Evolutionary conservation across 2,113 vertebrate species (phyloP).

Genomic region (Acinonyx jubatus): DNA sequence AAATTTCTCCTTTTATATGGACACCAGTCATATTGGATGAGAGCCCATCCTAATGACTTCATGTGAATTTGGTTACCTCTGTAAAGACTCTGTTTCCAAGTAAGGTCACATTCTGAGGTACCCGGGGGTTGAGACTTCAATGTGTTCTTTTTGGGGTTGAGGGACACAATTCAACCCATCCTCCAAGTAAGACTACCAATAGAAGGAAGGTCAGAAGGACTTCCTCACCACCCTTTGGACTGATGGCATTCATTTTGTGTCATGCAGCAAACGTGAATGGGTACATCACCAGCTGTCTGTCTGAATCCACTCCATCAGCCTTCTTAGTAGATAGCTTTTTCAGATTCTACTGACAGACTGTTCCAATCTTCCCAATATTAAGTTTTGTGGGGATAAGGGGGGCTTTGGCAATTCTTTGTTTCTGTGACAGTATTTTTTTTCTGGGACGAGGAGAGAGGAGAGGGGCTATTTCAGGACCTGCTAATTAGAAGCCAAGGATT

Average conservation of each 20-base stretch:
- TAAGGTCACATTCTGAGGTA: background rate
- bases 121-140: background rate
- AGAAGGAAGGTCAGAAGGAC: background rate
- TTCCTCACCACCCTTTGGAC: background rate
- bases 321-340: background rate
- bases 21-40: background rate
- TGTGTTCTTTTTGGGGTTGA: background rate
- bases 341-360: background rate
- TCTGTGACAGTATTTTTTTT: background rate
- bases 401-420: background rate
- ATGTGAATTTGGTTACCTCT: background rate
- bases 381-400: background rate
- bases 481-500: background rate
- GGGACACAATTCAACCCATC: background rate
- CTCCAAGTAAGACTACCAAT: background rate
- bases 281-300: background rate
- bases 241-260: background rate
- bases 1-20: background rate
- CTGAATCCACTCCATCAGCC: background rate
- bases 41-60: background rate
- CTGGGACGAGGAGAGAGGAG: background rate
- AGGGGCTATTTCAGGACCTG: background rate
- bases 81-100: background rate
- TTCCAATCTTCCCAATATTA: background rate
- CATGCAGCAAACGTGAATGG: background rate